Conservation (phyloP, 2,888 invertebrate species). For the Biston betularia region DNA sequence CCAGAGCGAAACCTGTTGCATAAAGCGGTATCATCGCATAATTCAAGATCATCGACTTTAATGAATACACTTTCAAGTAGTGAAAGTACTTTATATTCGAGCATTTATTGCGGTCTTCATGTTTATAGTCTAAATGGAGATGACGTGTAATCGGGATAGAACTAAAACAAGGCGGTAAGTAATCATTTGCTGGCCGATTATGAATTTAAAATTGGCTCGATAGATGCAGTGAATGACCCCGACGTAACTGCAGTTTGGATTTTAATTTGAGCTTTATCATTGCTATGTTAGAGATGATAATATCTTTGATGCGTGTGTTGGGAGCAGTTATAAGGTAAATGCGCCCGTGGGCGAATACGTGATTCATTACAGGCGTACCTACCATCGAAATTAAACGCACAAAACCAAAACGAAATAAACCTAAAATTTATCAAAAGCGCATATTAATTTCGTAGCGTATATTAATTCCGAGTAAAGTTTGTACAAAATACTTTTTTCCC, state of each 20-base stretch:
- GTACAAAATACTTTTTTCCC: slow-evolving; percentile 7
- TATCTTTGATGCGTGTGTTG: slow-evolving; percentile 40
- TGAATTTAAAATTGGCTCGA: slow-evolving; percentile 51
- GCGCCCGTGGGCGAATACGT: slow-evolving; percentile 72
- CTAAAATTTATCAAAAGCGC: slow-evolving; percentile 24
- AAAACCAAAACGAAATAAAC: slow-evolving; percentile 9
- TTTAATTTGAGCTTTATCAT: slow-evolving; percentile 53
- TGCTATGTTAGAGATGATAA: slow-evolving; percentile 55
- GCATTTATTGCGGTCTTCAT: slow-evolving; percentile 26
- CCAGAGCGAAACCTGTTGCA: slow-evolving; percentile 51
- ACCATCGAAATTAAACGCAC: slow-evolving; percentile 48
- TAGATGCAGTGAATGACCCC: slow-evolving; percentile 72
- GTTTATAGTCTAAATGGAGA: slow-evolving; percentile 29
- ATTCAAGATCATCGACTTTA: slow-evolving; percentile 39
- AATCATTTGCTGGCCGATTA: slow-evolving; percentile 48
- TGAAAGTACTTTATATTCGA: slow-evolving; percentile 40
- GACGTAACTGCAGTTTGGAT: slow-evolving; percentile 46
- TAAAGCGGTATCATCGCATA: slow-evolving; percentile 47
- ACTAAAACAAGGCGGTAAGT: slow-evolving; percentile 34
- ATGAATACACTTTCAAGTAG: slow-evolving; percentile 41
- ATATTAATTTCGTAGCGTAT: not conserved
- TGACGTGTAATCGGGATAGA: slow-evolving; percentile 27
- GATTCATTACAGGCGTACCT: slow-evolving; percentile 75
- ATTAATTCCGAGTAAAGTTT: slow-evolving; percentile 11
- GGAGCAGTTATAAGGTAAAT: slow-evolving; percentile 70